A percentile compares a stretch with the other conserved stretches of the same genome.
These are phyloP conservation scores for Scyliorhinus canicula DNA, from an alignment of 2,797 vertebrate species.

Conservation along the genomic window DNA sequence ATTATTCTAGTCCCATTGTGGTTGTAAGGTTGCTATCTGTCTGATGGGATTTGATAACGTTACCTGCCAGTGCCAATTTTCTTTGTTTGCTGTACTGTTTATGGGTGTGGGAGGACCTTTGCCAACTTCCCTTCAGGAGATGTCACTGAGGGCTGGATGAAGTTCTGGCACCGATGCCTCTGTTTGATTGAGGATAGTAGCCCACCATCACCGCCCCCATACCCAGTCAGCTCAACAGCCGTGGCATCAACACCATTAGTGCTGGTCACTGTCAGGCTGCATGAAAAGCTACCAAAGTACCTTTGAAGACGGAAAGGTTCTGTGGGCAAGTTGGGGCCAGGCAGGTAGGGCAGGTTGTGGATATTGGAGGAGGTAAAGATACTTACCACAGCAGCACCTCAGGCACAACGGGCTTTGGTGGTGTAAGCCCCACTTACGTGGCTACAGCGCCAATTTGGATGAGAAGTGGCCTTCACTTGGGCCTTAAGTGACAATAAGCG, in stretches of 20 bases:
- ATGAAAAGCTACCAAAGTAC: too few species aligned
- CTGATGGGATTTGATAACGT: background rate
- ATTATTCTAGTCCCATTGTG: background rate
- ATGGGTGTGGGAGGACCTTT: background rate
- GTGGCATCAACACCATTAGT: too few species aligned
- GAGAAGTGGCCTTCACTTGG: background rate
- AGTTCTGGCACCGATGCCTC: too few species aligned
- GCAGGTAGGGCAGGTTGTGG: too few species aligned
- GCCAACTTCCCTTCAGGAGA: background rate
- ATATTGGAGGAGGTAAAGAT: background rate
- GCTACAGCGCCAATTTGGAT: background rate
- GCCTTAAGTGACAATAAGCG: background rate
- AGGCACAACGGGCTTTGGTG: background rate
- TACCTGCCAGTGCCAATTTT: background rate
- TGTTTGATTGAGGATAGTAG: too few species aligned
- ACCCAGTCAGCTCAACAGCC: too few species aligned
- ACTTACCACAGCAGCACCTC: background rate
- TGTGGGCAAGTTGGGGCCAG: background rate
- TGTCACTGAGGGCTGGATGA: background rate
- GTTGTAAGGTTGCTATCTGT: background rate
- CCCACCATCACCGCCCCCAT: too few species aligned
- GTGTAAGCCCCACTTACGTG: background rate
- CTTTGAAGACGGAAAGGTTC: too few species aligned
- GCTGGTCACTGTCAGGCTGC: too few species aligned
- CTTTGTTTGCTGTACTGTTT: background rate